Evolutionary conservation across 2,888 invertebrate genomes (phyloP).

Genomic region (Hemistola chrysoprasaria): DNA sequence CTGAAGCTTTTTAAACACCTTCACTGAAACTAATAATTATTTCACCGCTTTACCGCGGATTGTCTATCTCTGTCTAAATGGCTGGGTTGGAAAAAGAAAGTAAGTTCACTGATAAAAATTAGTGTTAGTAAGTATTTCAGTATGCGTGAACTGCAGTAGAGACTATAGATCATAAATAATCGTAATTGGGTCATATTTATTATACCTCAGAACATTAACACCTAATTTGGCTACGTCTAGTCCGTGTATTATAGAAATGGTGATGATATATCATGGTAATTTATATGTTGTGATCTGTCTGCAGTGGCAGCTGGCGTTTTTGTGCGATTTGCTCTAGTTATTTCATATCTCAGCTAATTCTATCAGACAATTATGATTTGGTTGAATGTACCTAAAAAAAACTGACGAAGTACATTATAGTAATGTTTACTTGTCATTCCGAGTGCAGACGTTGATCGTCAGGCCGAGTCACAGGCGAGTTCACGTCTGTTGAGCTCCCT

Average conservation of each 20-base stretch:
- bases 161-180: too few relatives aligned
- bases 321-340: constrained; percentile 4
- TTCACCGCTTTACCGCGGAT: constrained; percentile 3
- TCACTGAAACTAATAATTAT: constrained; percentile 11
- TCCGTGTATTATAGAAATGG: too few relatives aligned
- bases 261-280: too few relatives aligned
- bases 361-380: background rate
- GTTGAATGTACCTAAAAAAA: background rate
- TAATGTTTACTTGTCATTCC: constrained; percentile 15
- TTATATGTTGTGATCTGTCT: too few relatives aligned
- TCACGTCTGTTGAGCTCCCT: too few relatives aligned
- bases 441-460: constrained; percentile 11
- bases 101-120: constrained; percentile 2
- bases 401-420: background rate
- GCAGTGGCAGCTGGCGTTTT: background rate
- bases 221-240: too few relatives aligned
- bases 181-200: too few relatives aligned
- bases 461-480: constrained; percentile 7
- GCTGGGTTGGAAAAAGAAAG: constrained; percentile 12
- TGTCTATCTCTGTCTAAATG: constrained; percentile 6
- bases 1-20: constrained; percentile 14
- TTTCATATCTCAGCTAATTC: constrained; percentile 2
- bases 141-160: too few relatives aligned
- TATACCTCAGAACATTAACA: too few relatives aligned
- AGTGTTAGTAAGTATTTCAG: constrained; percentile 3